A percentile compares a stretch with the other conserved stretches of the same genome.
Conservation (phyloP, 2,113 vertebrate species). For the Mustelus asterias region DNA sequence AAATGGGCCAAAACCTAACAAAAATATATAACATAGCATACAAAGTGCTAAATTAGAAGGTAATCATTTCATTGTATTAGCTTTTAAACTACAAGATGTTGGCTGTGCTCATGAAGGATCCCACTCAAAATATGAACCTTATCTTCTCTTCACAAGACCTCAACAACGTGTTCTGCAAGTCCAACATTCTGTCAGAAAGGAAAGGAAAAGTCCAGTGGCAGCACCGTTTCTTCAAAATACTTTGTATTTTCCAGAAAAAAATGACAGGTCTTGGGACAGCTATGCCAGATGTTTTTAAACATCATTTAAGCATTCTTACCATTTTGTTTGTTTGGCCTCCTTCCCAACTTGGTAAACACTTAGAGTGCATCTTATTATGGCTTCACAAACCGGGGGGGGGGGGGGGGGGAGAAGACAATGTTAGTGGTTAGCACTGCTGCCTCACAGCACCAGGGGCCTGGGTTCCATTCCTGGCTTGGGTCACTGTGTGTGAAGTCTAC, state of each 20-base stretch:
- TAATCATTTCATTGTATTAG: constrained; percentile 17
- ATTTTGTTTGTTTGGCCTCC: not conserved
- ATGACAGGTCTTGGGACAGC: not conserved
- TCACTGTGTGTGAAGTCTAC: too few relatives aligned
- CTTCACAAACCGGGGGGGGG: not conserved
- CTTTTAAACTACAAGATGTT: not conserved
- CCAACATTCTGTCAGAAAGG: not conserved
- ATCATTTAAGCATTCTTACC: not conserved
- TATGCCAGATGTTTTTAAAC: not conserved
- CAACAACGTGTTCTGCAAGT: not conserved
- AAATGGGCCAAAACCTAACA: constrained; percentile 54
- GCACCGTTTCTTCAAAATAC: not conserved
- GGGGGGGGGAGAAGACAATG: fast-evolving
- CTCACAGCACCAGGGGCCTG: too few relatives aligned
- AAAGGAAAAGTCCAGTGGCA: not conserved
- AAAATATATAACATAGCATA: constrained; percentile 39
- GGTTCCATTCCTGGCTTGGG: too few relatives aligned
- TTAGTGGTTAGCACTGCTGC: too few relatives aligned
- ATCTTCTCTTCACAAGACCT: not conserved
- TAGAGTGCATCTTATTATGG: not conserved
- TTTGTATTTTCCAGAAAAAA: not conserved
- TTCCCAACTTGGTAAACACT: not conserved
- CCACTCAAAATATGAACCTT: not conserved
- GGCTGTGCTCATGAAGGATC: not conserved
- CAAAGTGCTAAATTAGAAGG: not conserved